Base-by-base conservation (phyloP, 30 jellyfish, hydroid and myxozoan genomes). In the Sanderia malayensis region DNA sequence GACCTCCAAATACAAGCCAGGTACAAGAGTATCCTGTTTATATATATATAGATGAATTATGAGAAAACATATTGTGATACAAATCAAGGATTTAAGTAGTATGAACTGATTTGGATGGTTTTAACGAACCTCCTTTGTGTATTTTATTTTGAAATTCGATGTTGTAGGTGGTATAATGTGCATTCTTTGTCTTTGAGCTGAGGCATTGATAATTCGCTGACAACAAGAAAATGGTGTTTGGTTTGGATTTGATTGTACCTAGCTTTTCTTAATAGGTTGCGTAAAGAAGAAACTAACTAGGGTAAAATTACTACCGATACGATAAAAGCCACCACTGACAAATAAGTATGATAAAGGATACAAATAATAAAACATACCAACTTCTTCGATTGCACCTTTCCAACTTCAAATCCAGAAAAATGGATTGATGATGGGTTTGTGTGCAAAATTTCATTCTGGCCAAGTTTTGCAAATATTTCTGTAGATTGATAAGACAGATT, bases 181-280 rank as follows among this genome's bases (percentile, higher is more conserved):
- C 93, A 89, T 81, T 70, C 97, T 45, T 58, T 89, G 97, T 27
- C 97, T 72, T 52, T 89, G 95, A 25, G 81, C 52, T 17, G 95
- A 89, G 7, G 82, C 84, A 71, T 89, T 89, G 29, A 89, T 31
- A 15, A 89, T 59, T 68, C 79, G 75, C 97, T 89, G 27, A 19
- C 45, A 74, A 10, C 27, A 24, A 33, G 41, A 26, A 29, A 20
- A 27, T 37, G 52, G 10, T 47, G 32, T 37, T 69, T n/a, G n/a
- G n/a, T n/a, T n/a, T n/a, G n/a, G n/a, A n/a, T n/a, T n/a, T n/a
- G n/a, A n/a, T n/a, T n/a, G n/a, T n/a, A n/a, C n/a, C n/a, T n/a
- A n/a, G n/a, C n/a, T n/a, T n/a, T n/a, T n/a, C n/a, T n/a, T n/a
- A n/a, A n/a, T n/a, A n/a, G n/a, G n/a, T n/a, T n/a, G n/a, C n/a